These are phyloP conservation scores for Philonicus albiceps DNA, from an alignment of 2,888 invertebrate genomes.

Conservation along the genomic window DNA sequence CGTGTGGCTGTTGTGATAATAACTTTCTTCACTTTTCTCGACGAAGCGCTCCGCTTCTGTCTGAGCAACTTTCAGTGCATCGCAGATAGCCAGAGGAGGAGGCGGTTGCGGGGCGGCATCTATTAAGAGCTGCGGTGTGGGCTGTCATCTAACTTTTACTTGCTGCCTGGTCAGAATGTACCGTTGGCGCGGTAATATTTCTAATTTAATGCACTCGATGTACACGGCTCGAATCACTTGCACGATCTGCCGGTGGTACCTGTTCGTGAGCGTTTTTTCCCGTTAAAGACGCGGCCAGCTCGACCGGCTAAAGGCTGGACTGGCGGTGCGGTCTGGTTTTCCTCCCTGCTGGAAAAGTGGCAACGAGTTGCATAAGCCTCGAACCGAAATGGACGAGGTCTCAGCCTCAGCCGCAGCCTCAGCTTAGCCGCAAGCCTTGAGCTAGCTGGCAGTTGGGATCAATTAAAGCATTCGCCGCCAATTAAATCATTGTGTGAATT, in stretches of 20 bases:
- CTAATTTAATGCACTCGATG: slow-evolving; percentile 38
- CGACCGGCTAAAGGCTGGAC: not conserved
- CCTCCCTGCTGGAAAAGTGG: not conserved
- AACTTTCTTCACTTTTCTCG: slow-evolving; percentile 36
- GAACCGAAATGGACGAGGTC: not conserved
- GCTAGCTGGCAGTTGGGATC: not conserved
- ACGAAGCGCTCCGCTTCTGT: slow-evolving; percentile 7
- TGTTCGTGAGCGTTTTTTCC: slow-evolving; percentile 31
- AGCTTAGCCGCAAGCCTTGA: not conserved
- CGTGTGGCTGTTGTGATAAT: not conserved
- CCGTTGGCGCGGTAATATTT: slow-evolving; percentile 37
- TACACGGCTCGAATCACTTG: slow-evolving; percentile 28
- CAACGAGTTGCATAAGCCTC: not conserved
- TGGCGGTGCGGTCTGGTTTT: slow-evolving; percentile 1
- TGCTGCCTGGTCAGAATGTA: slow-evolving; percentile 11
- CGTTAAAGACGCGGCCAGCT: slow-evolving; percentile 27
- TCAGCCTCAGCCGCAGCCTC: not conserved
- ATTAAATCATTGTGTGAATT: slow-evolving; percentile 11
- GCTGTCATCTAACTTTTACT: slow-evolving; percentile 42
- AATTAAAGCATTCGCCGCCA: slow-evolving; percentile 7
- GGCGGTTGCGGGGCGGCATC: not conserved
- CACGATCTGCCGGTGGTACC: slow-evolving; percentile 35
- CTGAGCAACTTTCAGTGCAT: slow-evolving; percentile 10
- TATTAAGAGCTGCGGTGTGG: not conserved
- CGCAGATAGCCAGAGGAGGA: not conserved